Conservation (phyloP, 2,113 vertebrate species). For the Merops nubicus region DNA sequence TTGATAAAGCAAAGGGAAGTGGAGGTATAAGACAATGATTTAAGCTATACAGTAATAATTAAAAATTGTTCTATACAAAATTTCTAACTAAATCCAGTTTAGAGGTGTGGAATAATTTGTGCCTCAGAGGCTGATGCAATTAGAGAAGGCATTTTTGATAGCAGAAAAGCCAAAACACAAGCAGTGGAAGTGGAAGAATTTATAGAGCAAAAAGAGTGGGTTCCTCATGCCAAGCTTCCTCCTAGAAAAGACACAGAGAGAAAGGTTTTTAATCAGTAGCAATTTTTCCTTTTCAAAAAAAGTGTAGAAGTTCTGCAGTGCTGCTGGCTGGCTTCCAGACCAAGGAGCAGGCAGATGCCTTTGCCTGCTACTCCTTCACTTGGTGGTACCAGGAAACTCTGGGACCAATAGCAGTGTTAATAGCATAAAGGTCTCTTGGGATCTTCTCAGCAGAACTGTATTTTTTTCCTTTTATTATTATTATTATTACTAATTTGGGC, state of each 20-base stretch:
- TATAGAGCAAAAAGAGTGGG: not conserved
- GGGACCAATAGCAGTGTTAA: not conserved
- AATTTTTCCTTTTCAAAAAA: too few relatives aligned
- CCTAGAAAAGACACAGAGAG: not conserved
- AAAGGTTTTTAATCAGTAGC: not conserved
- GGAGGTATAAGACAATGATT: not conserved
- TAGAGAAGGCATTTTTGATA: not conserved
- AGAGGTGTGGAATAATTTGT: not conserved
- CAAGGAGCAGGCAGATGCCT: not conserved
- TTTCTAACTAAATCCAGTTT: not conserved
- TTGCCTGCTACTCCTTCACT: not conserved
- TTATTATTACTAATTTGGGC: not conserved
- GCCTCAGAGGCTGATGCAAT: not conserved
- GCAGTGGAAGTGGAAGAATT: not conserved
- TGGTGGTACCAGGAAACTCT: not conserved
- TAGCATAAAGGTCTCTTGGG: not conserved
- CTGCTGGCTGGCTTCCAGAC: not conserved
- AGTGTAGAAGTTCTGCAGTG: not conserved
- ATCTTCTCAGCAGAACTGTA: not conserved
- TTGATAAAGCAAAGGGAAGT: not conserved
- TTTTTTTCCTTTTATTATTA: not conserved
- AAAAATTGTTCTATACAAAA: not conserved
- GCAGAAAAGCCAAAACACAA: not conserved
- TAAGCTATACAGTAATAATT: not conserved
- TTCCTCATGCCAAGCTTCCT: not conserved